Percentiles rank a stretch among this genome's conserved stretches.
Evolutionary conservation across 2,888 invertebrate species (phyloP).

Genomic region (Ischnus inquisitorius): DNA sequence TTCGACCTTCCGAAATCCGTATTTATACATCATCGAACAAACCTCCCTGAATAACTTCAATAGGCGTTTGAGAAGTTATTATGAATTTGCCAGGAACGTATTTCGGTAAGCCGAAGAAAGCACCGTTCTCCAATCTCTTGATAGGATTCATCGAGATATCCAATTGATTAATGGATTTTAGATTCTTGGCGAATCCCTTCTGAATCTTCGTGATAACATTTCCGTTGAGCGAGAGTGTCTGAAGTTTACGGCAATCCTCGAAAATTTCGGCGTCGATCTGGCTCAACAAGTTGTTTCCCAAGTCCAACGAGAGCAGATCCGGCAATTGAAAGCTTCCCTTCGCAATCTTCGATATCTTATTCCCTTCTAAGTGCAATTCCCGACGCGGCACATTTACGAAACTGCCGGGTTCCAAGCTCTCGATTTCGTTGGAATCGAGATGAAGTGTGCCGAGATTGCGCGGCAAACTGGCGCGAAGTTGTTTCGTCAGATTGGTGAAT

Average conservation of each 20-base stretch:
- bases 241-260: conserved; percentile 73
- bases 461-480: background rate
- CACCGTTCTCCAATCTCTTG: background rate
- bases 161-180: no score
- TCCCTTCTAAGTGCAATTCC: background rate
- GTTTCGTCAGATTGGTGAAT: conserved; percentile 45
- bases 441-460: background rate
- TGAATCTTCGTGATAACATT: conserved; percentile 16
- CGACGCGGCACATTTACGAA: background rate
- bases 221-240: conserved; percentile 76
- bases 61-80: no score
- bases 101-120: background rate
- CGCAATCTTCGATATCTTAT: background rate
- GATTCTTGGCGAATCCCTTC: background rate
- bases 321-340: conserved; percentile 2
- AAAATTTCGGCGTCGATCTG: conserved; percentile 43
- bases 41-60: conserved; percentile 36
- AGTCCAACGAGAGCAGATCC: conserved; percentile 84
- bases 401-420: background rate
- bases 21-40: conserved; percentile 55
- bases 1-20: no score
- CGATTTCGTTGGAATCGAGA: background rate
- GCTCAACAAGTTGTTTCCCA: conserved; percentile 65
- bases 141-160: background rate
- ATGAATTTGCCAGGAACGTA: no score